These are phyloP conservation scores for Benitochromis conjunctus DNA, from an alignment of 2,113 vertebrate species.

Conservation along the genomic window DNA sequence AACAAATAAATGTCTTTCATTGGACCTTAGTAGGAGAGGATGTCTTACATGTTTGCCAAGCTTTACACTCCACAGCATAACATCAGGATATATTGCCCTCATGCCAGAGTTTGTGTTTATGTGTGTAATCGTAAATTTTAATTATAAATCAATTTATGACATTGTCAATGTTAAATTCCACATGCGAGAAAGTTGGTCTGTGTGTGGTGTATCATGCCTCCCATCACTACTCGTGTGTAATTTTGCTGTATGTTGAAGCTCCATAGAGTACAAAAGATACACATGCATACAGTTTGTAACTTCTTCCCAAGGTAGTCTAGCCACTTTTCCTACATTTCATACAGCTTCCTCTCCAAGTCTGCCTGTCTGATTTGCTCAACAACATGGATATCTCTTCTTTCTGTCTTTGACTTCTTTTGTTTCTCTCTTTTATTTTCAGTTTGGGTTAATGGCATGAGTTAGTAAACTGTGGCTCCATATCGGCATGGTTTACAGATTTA, in stretches of 20 bases:
- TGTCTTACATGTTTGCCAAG: background rate
- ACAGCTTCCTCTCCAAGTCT: background rate
- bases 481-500: background rate
- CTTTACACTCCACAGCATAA: background rate
- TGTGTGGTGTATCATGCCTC: background rate
- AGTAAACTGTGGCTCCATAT: background rate
- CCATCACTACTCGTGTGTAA: accelerated
- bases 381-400: background rate
- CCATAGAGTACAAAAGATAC: background rate
- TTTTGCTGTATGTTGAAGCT: background rate
- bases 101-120: background rate
- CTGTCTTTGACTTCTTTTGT: background rate
- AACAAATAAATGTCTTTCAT: background rate
- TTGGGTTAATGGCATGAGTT: background rate
- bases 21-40: background rate
- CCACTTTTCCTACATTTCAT: background rate
- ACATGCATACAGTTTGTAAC: background rate
- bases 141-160: background rate
- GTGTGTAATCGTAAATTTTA: background rate
- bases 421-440: background rate
- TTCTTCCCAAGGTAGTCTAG: background rate
- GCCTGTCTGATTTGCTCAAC: background rate
- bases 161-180: background rate
- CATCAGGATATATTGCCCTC: background rate
- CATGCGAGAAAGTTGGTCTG: background rate